Evolutionary conservation across 2,888 invertebrate genomes (phyloP).

Genomic region (Siphlonurus alternatus): DNA sequence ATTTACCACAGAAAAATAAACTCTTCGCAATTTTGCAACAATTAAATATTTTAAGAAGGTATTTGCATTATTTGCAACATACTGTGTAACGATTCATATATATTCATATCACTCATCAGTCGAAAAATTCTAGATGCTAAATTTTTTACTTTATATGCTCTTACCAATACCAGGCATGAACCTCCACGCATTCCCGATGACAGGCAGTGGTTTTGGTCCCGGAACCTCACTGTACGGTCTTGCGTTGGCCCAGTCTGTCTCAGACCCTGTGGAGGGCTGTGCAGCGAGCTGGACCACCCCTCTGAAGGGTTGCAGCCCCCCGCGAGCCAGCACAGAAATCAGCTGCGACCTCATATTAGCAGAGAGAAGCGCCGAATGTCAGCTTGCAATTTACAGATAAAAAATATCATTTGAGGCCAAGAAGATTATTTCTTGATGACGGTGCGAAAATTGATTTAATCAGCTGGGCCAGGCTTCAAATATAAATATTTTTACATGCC

Average conservation of each 20-base stretch:
- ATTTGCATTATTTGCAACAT: not conserved
- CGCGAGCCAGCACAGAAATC: not conserved
- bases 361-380: too few species aligned
- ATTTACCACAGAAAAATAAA: too few species aligned
- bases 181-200: not conserved
- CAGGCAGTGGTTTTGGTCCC: constrained; percentile 3
- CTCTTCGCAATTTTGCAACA: too few species aligned
- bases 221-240: not conserved
- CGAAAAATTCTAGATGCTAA: too few species aligned
- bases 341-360: too few species aligned
- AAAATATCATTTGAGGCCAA: too few species aligned
- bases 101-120: not conserved
- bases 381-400: too few species aligned
- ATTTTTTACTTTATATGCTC: not conserved
- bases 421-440: too few species aligned
- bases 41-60: not conserved
- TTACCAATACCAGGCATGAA: constrained; percentile 2
- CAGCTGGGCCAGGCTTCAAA: too few species aligned
- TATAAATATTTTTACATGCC: too few species aligned
- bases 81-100: not conserved
- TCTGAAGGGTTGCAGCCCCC: not conserved
- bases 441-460: too few species aligned
- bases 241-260: not conserved
- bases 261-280: not conserved
- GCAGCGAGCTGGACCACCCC: not conserved